These are phyloP conservation scores for Odontamblyopus lacepedii DNA, from an alignment of 2,797 vertebrate species.

Conservation along the genomic window DNA sequence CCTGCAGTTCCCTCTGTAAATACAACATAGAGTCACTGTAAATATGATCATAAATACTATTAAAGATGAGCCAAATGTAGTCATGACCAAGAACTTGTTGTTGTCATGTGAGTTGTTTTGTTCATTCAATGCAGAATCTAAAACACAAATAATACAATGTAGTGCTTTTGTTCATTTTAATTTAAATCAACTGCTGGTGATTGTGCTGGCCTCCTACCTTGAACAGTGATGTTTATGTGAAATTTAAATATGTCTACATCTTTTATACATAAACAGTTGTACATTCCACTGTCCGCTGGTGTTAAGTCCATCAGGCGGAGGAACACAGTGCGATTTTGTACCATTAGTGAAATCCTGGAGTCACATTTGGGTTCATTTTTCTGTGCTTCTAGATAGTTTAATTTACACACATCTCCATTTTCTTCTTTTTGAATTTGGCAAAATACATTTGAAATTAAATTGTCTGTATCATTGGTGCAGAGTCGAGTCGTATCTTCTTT, in stretches of 20 bases:
- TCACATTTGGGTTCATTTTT: slow-evolving; percentile 9
- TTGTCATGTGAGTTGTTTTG: background rate
- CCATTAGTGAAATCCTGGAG: slow-evolving; percentile 31
- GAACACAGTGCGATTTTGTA: slow-evolving; percentile 13
- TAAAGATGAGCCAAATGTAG: background rate
- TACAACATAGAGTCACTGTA: background rate
- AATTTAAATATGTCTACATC: rapidly evolving
- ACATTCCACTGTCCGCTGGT: slow-evolving; percentile 43
- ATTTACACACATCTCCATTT: background rate
- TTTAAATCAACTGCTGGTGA: too few relatives aligned
- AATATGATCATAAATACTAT: background rate
- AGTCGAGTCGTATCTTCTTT: slow-evolving; percentile 6
- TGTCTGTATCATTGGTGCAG: background rate
- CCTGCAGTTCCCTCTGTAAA: background rate
- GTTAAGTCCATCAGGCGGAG: slow-evolving; percentile 43
- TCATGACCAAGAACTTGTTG: background rate
- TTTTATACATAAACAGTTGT: slow-evolving; percentile 24
- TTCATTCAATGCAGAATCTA: background rate
- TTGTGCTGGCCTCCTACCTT: too few relatives aligned
- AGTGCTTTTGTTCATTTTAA: too few relatives aligned
- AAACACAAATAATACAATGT: too few relatives aligned
- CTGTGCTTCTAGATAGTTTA: rapidly evolving
- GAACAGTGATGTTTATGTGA: slow-evolving; percentile 18
- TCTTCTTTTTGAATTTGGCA: slow-evolving; percentile 25
- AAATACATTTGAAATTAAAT: rapidly evolving